Evolutionary conservation across 2,113 vertebrate genomes (phyloP), one percentile per base, ranked within the genome.

Genomic region (Rhea pennata): DNA sequence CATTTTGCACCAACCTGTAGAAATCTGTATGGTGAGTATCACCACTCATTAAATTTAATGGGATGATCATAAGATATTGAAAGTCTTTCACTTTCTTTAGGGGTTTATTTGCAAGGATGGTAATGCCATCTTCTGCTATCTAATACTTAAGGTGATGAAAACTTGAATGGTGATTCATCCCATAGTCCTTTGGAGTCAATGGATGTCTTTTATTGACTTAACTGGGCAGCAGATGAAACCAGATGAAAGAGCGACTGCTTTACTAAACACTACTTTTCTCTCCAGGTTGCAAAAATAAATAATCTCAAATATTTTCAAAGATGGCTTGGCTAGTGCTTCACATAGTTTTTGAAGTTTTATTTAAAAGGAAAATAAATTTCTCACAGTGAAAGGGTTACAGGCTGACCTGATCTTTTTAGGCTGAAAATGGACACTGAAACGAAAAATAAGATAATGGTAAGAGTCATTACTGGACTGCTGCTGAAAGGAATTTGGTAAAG

Each of bases 401-500:
- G 23, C 33, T 95, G 82, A 89, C 67, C 64, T 96, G 87, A 80
- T 70, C 80, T 89, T 92, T 95, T 91, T 78, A 85, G 26, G 6
- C 46, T 85, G 81, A 62, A 96, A 90, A 83, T 83, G 59, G 54
- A 83, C 87, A 29, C 46, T 91, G 54, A 59, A 83, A 85, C 6
- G 42, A 91, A 92, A 78, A 90, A 50, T 92, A 79, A 85, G 42
- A 70, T 90, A 88, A 88, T 80, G 48, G 33, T 72, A 82, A 74
- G 76, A 61, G 65, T 74, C 58, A 50, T 88, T 91, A 87, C 62
- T 75, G 31, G 26, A 15, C n/a, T 83, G 74, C 54, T 93, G 81
- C 88, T 95, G 78, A 89, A 83, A 91, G 46, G 40, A 40, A 80
- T 87, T 92, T 97, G 95, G 72, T 84, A 93, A 73, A 85, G 54